Base-by-base conservation (phyloP, 2,888 invertebrate species). In the Andrena hattorfiana region DNA sequence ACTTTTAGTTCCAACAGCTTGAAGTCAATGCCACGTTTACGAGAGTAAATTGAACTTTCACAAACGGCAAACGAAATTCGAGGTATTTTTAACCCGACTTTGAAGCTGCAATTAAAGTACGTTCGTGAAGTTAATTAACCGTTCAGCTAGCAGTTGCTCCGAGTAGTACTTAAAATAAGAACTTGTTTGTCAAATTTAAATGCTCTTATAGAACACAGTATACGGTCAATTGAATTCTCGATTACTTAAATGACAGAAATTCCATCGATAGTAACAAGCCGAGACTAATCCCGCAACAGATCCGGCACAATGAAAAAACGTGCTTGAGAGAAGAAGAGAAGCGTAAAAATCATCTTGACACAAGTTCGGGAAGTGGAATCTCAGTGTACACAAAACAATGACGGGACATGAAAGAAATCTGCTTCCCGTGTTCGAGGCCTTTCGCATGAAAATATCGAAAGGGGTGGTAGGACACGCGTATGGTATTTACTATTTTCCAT, bases 401-500 rank as follows among this genome's bases (percentile, higher is more conserved):
- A 26, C 20, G 42, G 16, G 16, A 8, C 13, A 6, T 2, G 23
- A 10, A 49, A 28, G n/a, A 26, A 28, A 59, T 59, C 16, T n/a
- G 23, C 10, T 16, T 28, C 0, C 4, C 5, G 16, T 48, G 20
- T 16, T 48, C 4, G 32, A 59, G 23, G 42, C 23, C n/a, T 48
- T n/a, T 13, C 51, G 13, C 16, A 4, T 8, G 16, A 5, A 6
- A 20, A 51, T 2, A 4, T n/a, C 2, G 5, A 30, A 30, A 48
- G 7, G 49, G 66, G 62, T 10, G 35, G 42, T 16, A 26, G 16
- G 13, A n/a, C 7, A 23, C 35, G 3, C 30, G 28, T 26, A 16
- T 0, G 35, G 20, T 28, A 63, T 68, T 63, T 62, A 62, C 60
- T 64, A 60, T 54, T 62, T 77, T 48, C 60, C 69, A 64, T 49